Evolutionary conservation across 2,113 vertebrate species (phyloP).

Genomic region (Columba livia): DNA sequence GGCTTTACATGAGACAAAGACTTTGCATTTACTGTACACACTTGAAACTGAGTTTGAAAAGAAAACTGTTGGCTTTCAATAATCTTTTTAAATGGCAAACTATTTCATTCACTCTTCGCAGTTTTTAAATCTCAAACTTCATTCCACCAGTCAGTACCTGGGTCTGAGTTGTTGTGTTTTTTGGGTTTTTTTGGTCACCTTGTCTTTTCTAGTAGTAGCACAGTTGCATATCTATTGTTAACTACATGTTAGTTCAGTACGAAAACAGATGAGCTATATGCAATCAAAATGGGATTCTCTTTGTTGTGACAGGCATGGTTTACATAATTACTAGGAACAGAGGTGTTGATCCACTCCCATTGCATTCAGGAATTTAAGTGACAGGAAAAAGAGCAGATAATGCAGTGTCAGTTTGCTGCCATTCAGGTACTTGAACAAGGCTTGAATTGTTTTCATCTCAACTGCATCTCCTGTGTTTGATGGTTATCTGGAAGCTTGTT

Average conservation of each 20-base stretch:
- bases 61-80: conserved; percentile 3
- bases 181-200: not conserved
- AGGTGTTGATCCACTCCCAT: not conserved
- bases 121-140: not conserved
- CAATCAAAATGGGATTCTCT: not conserved
- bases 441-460: not conserved
- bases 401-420: not conserved
- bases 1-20: not conserved
- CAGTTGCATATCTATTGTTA: not conserved
- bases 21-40: conserved; percentile 2
- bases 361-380: not conserved
- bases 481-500: not conserved
- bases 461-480: not conserved
- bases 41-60: not conserved
- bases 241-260: not conserved
- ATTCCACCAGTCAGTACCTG: not conserved
- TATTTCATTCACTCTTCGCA: not conserved
- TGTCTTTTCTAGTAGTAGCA: not conserved
- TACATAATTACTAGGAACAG: not conserved
- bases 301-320: not conserved
- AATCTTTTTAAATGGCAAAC: not conserved
- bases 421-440: not conserved
- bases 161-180: not conserved
- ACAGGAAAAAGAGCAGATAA: not conserved
- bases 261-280: not conserved